These are phyloP conservation scores for Tetragnatha montana DNA, from an alignment of 2,888 invertebrate genomes.

Conservation along the genomic window DNA sequence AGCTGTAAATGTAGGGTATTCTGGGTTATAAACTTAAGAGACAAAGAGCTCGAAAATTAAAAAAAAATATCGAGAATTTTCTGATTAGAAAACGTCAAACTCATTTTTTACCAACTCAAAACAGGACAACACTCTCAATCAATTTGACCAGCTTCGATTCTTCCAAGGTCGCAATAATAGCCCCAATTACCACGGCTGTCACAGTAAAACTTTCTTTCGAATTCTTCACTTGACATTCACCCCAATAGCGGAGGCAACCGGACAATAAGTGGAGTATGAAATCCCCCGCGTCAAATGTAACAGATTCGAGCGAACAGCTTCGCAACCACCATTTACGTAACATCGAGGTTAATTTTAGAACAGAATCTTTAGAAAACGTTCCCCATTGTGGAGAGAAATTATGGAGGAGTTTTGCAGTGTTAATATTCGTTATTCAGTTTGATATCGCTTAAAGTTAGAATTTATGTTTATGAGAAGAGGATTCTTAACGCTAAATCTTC, in stretches of 20 bases:
- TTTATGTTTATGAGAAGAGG: neutral
- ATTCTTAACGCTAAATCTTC: neutral
- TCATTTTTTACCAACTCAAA: no score
- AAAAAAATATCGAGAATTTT: no score
- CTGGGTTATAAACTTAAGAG: no score
- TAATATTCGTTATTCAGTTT: neutral
- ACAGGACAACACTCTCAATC: no score
- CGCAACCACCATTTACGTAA: constrained; percentile 38
- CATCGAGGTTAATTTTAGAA: neutral
- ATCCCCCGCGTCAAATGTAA: constrained; percentile 44
- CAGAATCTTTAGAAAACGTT: neutral
- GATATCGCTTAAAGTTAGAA: neutral
- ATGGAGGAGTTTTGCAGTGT: neutral
- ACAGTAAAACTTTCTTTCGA: neutral
- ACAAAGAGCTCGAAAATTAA: no score
- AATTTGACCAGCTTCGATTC: neutral
- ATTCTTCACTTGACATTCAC: constrained; percentile 63
- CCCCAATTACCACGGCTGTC: neutral
- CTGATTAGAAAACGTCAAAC: no score
- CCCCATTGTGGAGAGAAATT: neutral
- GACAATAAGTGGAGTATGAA: constrained; percentile 60
- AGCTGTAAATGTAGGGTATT: no score
- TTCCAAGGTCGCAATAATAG: neutral
- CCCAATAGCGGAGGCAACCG: constrained; percentile 30
- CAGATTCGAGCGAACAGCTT: constrained; percentile 46